Percentiles rank a stretch among this genome's conserved stretches.
These are phyloP conservation scores for Felis chaus DNA, from an alignment of 2,113 vertebrate species.

Conservation along the genomic window DNA sequence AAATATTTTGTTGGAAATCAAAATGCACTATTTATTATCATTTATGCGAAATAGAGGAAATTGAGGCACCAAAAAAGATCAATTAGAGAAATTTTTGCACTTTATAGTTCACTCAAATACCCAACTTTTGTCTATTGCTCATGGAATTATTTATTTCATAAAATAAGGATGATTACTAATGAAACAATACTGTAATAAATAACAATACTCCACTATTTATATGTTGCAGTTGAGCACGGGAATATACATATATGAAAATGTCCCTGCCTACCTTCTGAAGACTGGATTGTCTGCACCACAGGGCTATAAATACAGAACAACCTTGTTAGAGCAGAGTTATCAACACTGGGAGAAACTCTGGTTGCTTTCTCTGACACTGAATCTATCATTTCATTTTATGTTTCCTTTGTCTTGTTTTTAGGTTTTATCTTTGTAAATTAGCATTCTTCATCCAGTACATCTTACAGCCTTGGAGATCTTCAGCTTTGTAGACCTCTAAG, in stretches of 20 bases:
- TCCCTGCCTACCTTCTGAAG: neutral
- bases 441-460: neutral
- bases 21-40: neutral
- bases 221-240: neutral
- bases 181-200: neutral
- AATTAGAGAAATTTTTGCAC: neutral
- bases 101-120: neutral
- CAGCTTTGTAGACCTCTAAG: neutral
- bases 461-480: neutral
- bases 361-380: neutral
- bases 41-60: neutral
- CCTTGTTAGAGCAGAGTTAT: neutral
- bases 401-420: neutral
- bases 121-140: neutral
- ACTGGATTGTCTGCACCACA: neutral
- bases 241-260: neutral
- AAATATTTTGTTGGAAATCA: neutral
- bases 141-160: neutral
- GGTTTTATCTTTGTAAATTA: neutral
- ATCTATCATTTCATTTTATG: neutral
- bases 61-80: neutral
- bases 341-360: neutral
- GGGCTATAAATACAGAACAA: neutral
- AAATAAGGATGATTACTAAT: neutral
- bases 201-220: neutral